These are phyloP conservation scores for Lepidothrix coronata DNA, from an alignment of 2,113 vertebrate genomes.

Conservation along the genomic window DNA sequence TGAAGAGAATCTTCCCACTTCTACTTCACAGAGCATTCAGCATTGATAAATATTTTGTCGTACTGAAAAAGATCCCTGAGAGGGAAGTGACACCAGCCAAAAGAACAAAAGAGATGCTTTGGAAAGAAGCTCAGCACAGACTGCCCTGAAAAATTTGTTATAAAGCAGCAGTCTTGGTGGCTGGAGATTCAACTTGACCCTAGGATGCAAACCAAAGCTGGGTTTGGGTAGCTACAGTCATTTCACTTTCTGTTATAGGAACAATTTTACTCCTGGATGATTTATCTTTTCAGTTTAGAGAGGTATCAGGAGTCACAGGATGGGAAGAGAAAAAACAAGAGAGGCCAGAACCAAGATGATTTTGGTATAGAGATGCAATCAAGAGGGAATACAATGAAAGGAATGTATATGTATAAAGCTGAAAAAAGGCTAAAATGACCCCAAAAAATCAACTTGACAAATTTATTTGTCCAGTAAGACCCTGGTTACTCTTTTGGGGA, in stretches of 20 bases:
- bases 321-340: background rate
- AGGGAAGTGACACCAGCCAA: background rate
- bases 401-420: background rate
- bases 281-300: background rate
- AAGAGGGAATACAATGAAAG: background rate
- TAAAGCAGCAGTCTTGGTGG: background rate
- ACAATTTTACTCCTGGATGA: background rate
- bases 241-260: background rate
- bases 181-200: background rate
- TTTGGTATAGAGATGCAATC: background rate
- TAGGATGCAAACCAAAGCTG: background rate
- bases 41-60: conserved; percentile 10
- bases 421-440: background rate
- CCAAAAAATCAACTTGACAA: background rate
- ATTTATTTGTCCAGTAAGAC: background rate
- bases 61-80: conserved; percentile 4
- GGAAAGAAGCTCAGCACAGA: background rate
- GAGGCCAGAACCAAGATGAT: background rate
- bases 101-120: background rate
- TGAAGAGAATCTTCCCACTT: conserved; percentile 10
- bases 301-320: background rate
- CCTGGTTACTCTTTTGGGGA: background rate
- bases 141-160: background rate
- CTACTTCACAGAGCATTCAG: conserved; percentile 15
- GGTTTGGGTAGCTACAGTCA: background rate